These are phyloP conservation scores for Echinometra lucunter DNA, from an alignment of 53 echinoderm and acorn worm species.

Conservation along the genomic window DNA sequence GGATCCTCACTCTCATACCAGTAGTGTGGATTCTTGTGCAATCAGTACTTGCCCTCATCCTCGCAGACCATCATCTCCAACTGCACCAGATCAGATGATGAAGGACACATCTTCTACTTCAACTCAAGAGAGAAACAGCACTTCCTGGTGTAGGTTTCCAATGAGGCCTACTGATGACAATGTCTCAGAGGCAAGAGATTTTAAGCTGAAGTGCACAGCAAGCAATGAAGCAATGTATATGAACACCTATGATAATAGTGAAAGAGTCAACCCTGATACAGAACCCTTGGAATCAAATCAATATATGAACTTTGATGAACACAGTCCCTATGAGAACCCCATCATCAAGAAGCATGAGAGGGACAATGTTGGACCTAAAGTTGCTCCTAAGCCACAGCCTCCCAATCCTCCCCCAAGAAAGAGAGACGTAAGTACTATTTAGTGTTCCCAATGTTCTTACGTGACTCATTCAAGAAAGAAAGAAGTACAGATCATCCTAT, in stretches of 20 bases:
- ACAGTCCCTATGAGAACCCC: conserved; percentile 53
- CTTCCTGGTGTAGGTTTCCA: too few species aligned
- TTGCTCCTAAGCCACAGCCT: conserved; percentile 30
- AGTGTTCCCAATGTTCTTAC: too few species aligned
- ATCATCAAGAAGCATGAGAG: not conserved
- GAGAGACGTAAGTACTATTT: not conserved
- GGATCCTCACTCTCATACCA: not conserved
- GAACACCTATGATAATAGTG: not conserved
- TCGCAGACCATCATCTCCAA: conserved; percentile 31
- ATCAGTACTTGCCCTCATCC: conserved; percentile 37
- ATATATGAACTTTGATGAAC: not conserved
- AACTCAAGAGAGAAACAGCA: not conserved
- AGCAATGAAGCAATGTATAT: conserved; percentile 3
- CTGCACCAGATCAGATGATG: not conserved
- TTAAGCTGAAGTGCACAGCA: not conserved
- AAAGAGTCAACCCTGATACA: not conserved
- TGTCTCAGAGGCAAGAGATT: not conserved
- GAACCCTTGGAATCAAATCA: not conserved
- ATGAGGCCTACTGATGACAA: not conserved
- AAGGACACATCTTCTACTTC: not conserved
- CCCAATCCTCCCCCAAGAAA: conserved; percentile 42
- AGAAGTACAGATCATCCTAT: too few species aligned
- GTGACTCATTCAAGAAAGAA: too few species aligned
- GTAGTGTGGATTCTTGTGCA: not conserved
- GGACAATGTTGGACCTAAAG: conserved; percentile 53